Evolutionary conservation across 2,113 vertebrate genomes (phyloP), one percentile per base, ranked within the genome.

Genomic region (Tautogolabrus adspersus): DNA sequence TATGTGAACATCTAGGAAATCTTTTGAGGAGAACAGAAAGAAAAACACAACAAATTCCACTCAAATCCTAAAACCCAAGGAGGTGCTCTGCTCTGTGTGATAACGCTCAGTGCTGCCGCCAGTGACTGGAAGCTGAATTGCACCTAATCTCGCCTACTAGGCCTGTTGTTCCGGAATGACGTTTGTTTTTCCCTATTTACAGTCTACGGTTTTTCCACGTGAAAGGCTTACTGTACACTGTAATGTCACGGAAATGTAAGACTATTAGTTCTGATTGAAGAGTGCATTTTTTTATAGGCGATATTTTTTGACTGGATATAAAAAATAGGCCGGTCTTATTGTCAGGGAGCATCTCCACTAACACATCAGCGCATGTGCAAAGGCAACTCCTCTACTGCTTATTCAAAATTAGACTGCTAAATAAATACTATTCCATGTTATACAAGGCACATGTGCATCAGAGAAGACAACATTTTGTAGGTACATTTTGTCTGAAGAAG

Each of bases 81-180:
- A 10, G 40, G 10, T 42, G 30, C 6, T 40, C 38, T 9, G 3
- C 38, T 40, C 11, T 3, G 40, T 11, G 18, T 52, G 18, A n/a
- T 19, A 10, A 7, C n/a, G 19, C n/a, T 60, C 58, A 37, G 42
- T 70, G 64, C 76, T 80, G 80, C 77, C 65, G 2, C 77, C 5
- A 5, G 49, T 74, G 76, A 40, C 68, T 18, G 44, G 19, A 77
- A 49, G 38, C 1, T 2, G 38, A 2, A 71, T 4, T 84, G 49
- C 64, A 60, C 4, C 26, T n/a, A 30, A 2, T 38, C 2, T 7
- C 15, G 44, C 30, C 30, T 34, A 34, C 30, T 26, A 34, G 30
- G 26, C 26, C 26, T 26, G 26, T 26, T 26, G 26, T 26, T 26
- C 26, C 26, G 4, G 26, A 26, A 26, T 26, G 2, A 26, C 26